phyloP scores from a whole-genome alignment of 2,113 vertebrate genomes.

The Rattus rattus region DNA sequence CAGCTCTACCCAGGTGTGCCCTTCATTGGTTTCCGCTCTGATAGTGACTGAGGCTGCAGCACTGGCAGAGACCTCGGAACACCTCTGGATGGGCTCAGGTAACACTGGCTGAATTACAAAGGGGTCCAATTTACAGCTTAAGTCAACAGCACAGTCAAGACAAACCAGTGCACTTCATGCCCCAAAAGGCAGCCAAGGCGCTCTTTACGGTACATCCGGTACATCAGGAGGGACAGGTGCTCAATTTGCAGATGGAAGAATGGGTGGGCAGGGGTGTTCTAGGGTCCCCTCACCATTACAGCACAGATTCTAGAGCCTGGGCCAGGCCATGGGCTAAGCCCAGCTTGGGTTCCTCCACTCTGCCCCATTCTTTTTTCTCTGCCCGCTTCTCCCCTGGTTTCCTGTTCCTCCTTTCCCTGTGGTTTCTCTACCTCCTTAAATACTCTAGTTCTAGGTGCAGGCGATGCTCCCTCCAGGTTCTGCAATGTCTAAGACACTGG shows the following conservation, averaged over 20 bases:
- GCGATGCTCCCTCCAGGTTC: neutral
- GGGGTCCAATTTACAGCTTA: neutral
- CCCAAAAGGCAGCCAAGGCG: neutral
- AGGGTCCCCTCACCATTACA: accelerated
- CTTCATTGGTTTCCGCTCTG: neutral
- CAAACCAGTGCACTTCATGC: neutral
- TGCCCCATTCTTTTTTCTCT: neutral
- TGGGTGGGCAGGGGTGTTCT: too few species aligned
- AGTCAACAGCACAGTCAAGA: neutral
- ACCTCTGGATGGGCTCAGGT: neutral
- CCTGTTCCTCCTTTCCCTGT: neutral
- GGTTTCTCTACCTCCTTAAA: neutral
- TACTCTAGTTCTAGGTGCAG: neutral
- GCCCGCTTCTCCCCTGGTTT: neutral
- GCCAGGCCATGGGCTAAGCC: neutral
- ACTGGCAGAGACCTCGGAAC: too few species aligned
- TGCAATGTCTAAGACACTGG: neutral
- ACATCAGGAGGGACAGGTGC: neutral
- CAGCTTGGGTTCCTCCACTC: neutral
- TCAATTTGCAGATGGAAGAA: neutral
- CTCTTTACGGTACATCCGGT: neutral
- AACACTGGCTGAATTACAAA: neutral
- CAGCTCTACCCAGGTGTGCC: neutral
- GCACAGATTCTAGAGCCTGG: accelerated
- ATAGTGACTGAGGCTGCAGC: accelerated